A percentile compares a stretch with the other conserved stretches of the same genome.
These are phyloP conservation scores for Eulemur macaco DNA, from an alignment of 2,113 vertebrate species.

Conservation along the genomic window DNA sequence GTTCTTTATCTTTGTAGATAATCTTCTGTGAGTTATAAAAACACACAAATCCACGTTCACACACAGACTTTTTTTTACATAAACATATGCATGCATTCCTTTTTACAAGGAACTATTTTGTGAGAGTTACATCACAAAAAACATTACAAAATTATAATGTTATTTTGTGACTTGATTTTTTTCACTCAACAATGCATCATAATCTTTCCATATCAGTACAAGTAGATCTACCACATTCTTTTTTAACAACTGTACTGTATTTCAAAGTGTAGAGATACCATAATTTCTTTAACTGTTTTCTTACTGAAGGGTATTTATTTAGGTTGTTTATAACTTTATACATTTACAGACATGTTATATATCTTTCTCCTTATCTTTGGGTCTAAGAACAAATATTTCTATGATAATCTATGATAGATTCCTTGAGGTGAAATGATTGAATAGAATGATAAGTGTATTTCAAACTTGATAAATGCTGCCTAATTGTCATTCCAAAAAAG, in stretches of 20 bases:
- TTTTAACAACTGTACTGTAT: background rate
- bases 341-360: background rate
- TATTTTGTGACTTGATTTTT: conserved; percentile 1
- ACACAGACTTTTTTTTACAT: background rate
- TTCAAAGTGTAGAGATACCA: background rate
- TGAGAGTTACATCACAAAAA: background rate
- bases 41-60: background rate
- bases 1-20: background rate
- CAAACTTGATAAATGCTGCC: background rate
- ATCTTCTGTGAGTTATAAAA: background rate
- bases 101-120: background rate
- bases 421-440: background rate
- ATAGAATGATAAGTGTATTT: background rate
- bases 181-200: background rate
- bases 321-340: background rate
- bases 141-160: background rate
- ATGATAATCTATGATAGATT: background rate
- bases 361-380: background rate
- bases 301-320: background rate
- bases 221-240: background rate
- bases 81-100: background rate
- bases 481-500: background rate
- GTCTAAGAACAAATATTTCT: background rate
- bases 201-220: background rate
- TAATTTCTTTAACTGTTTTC: background rate